Evolutionary conservation across 2,797 vertebrate species (phyloP).

Genomic region (Molothrus aeneus): DNA sequence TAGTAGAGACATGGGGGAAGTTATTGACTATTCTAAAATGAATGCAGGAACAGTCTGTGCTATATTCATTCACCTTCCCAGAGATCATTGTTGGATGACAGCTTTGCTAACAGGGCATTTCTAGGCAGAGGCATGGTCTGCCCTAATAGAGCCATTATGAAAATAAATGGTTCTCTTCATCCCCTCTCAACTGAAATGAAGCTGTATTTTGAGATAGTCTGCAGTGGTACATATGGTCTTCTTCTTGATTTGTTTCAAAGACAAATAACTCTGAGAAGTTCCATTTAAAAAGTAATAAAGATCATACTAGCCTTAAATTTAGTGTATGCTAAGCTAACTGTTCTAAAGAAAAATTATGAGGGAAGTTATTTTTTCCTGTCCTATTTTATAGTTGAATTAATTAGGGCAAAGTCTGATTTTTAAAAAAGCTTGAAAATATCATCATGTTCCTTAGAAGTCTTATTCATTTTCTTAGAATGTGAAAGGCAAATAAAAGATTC

Average conservation of each 20-base stretch:
- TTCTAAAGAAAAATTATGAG: not conserved
- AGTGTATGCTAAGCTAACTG: not conserved
- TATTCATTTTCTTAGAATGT: not conserved
- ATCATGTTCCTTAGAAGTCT: not conserved
- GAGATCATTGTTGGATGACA: constrained; percentile 70
- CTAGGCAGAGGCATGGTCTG: constrained; percentile 64
- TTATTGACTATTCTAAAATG: constrained; percentile 61
- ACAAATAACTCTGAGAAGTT: constrained; percentile 48
- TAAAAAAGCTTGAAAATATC: not conserved
- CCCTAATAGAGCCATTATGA: constrained; percentile 73
- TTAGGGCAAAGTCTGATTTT: not conserved
- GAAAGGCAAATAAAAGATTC: not conserved
- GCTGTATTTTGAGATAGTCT: constrained; percentile 61
- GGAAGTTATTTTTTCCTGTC: not conserved
- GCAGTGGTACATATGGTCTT: not conserved
- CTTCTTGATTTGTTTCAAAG: constrained; percentile 55
- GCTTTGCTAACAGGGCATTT: constrained; percentile 77
- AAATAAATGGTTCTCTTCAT: constrained; percentile 76
- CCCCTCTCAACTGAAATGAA: constrained; percentile 57
- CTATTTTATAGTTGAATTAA: constrained; percentile 1
- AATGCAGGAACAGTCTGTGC: constrained; percentile 44
- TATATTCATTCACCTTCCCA: constrained; percentile 56
- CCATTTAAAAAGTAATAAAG: constrained; percentile 54
- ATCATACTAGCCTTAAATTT: constrained; percentile 3
- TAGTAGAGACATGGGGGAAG: constrained; percentile 49